Conservation (phyloP, 1,140 invertebrate species). For the Pseudomyrmex gracilis region DNA sequence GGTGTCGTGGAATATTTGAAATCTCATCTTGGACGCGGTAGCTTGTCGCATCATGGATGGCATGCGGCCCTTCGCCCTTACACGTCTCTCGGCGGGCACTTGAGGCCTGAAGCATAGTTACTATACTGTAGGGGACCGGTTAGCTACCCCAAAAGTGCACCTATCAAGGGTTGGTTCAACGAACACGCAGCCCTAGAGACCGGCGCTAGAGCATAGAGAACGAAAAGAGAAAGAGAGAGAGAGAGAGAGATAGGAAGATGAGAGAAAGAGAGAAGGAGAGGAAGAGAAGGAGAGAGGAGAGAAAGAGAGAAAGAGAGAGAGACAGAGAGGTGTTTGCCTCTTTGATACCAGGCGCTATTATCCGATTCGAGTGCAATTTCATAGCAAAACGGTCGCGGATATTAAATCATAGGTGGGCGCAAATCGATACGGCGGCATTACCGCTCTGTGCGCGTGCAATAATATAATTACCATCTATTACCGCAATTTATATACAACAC, state of each 20-base stretch:
- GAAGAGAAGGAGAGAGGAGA: constrained; percentile 54
- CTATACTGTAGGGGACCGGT: constrained; percentile 64
- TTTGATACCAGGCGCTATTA: constrained; percentile 52
- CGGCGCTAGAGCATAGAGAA: constrained; percentile 45
- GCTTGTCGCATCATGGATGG: constrained; percentile 66
- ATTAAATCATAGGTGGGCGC: constrained; percentile 53
- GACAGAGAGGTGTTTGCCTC: constrained; percentile 7
- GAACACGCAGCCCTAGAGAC: constrained; percentile 66
- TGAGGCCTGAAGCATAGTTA: constrained; percentile 75
- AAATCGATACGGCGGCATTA: constrained; percentile 40
- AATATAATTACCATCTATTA: constrained; percentile 61
- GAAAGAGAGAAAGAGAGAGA: constrained; percentile 54
- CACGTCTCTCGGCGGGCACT: constrained; percentile 77
- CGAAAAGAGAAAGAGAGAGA: constrained; percentile 64
- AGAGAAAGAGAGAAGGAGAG: constrained; percentile 51
- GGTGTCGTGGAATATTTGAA: constrained; percentile 68
- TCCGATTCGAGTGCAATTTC: constrained; percentile 51
- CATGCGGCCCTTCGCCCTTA: constrained; percentile 69
- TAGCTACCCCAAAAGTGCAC: constrained; percentile 78
- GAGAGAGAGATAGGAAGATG: background rate
- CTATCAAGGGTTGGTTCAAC: constrained; percentile 71
- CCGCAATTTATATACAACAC: constrained; percentile 49
- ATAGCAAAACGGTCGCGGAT: constrained; percentile 55
- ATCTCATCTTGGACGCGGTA: constrained; percentile 69
- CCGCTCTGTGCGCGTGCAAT: background rate